phyloP scores from a whole-genome alignment of 2,797 vertebrate species.

The Rhinichthys osculus region DNA sequence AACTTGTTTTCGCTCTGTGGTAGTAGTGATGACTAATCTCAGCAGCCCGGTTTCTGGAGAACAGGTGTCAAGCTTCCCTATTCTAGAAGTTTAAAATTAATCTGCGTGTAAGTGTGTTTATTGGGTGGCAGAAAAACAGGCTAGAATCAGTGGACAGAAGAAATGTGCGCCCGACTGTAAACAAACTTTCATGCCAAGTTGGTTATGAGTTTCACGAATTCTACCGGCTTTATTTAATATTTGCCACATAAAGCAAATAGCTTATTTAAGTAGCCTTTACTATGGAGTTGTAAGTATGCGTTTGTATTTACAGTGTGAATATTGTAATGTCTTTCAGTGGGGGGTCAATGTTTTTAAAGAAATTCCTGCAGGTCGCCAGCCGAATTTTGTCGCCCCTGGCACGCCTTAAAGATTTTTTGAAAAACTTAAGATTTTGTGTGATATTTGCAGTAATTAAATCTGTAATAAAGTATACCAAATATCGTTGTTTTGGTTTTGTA shows the following conservation, averaged over 20 bases:
- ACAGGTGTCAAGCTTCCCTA: slow-evolving; percentile 25
- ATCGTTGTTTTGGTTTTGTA: not conserved
- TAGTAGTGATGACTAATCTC: slow-evolving; percentile 34
- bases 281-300: not conserved
- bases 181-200: slow-evolving; percentile 24
- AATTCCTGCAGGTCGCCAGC: not conserved
- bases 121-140: not conserved
- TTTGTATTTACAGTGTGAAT: not conserved
- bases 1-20: slow-evolving; percentile 39
- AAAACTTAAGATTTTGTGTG: not conserved
- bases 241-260: not conserved
- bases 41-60: slow-evolving; percentile 21
- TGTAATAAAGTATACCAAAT: not conserved
- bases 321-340: not conserved
- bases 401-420: not conserved
- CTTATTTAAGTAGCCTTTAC: not conserved
- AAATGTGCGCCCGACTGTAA: not conserved
- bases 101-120: not conserved
- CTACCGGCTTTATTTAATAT: not conserved
- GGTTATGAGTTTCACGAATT: not conserved
- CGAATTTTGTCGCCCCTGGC: not conserved
- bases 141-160: not conserved
- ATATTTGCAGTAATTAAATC: not conserved
- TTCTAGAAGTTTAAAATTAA: not conserved
- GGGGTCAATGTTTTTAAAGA: not conserved